phyloP scores from a whole-genome alignment of 2,113 vertebrate genomes.

The Struthidea cinerea region DNA sequence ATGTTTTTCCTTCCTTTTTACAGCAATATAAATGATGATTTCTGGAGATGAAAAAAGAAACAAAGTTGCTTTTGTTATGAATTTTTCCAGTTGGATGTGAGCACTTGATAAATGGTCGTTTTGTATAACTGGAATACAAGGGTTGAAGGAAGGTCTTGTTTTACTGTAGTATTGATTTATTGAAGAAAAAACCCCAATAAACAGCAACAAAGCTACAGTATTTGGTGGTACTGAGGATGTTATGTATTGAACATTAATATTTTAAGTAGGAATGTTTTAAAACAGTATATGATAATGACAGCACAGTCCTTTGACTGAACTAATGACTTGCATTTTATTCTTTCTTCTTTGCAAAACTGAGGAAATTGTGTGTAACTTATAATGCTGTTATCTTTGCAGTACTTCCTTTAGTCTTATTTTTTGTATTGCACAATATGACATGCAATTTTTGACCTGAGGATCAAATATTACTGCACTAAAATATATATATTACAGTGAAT shows the following conservation, averaged over 20 bases:
- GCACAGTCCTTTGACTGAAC: neutral
- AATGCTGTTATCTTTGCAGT: neutral
- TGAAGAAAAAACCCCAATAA: neutral
- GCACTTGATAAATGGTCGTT: neutral
- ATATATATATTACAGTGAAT: neutral
- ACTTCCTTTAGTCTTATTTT: neutral
- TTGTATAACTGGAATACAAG: neutral
- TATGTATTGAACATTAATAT: neutral
- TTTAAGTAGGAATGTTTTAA: neutral
- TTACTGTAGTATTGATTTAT: neutral
- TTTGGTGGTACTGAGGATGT: neutral
- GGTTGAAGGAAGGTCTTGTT: neutral
- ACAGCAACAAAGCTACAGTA: neutral
- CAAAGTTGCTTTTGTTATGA: neutral
- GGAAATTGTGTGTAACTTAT: neutral
- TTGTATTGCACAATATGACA: neutral
- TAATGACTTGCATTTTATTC: neutral
- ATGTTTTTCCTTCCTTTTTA: constrained; percentile 38
- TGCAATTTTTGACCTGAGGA: neutral
- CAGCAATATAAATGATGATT: neutral
- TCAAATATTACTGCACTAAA: neutral
- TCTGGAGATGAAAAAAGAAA: neutral
- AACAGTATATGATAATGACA: neutral
- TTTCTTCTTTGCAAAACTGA: neutral
- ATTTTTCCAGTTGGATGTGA: neutral